Percentiles rank a stretch among this genome's conserved stretches.
phyloP scores from a whole-genome alignment of 1,140 invertebrate species.

The Metopolophium dirhodum region DNA sequence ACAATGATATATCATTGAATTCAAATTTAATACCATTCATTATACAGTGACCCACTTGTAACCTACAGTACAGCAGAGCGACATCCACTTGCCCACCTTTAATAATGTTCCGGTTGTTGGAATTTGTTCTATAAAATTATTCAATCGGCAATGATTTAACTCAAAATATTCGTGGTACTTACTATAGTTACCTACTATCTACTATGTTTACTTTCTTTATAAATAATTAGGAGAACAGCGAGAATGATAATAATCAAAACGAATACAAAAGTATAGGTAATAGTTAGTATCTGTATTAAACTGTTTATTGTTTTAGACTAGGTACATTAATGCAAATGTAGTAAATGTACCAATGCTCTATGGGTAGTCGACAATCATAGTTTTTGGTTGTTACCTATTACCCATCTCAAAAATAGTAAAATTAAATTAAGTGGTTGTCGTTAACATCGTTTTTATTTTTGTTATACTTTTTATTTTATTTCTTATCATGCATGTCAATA shows the following conservation, averaged over 20 bases:
- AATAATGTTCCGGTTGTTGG: background rate
- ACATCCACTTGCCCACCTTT: no score
- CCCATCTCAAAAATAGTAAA: background rate
- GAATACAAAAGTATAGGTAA: background rate
- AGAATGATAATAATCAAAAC: background rate
- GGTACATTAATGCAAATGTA: background rate
- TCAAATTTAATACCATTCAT: no score
- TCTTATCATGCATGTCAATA: background rate
- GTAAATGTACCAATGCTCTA: background rate
- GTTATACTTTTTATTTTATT: background rate
- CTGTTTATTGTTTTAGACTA: background rate
- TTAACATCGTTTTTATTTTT: background rate
- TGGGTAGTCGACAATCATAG: background rate
- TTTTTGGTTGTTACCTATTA: background rate
- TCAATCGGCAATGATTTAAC: background rate
- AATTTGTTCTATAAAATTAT: conserved; percentile 26
- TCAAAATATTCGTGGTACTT: background rate
- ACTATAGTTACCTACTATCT: background rate
- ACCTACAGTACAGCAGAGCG: no score
- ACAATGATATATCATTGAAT: no score
- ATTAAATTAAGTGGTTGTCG: background rate
- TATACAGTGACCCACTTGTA: no score
- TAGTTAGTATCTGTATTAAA: background rate
- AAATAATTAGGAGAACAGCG: background rate
- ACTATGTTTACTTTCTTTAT: background rate